Evolutionary conservation across 2,113 vertebrate species (phyloP), one percentile per base, ranked within the genome.

Genomic region (Probosciger aterrimus): DNA sequence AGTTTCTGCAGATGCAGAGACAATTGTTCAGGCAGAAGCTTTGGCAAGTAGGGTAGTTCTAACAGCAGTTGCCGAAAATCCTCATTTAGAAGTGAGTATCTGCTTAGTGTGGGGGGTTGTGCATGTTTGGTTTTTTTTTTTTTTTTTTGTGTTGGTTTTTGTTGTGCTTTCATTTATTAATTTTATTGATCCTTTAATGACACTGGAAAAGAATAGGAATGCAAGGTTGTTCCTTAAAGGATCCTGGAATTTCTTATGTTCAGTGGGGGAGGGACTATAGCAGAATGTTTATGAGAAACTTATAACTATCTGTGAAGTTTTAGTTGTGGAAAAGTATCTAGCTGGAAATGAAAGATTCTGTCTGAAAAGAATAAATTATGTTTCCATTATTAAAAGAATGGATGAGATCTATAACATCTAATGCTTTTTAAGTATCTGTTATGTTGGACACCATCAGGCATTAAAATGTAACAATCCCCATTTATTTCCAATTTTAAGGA

Each of bases 11-110:
- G 99, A 99, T 85, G 70, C 97, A 0, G 98, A 99, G 75, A 97
- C 98, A 18, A 79, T 98, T 5, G 82, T 98, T 47, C 98, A 98
- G 70, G 98, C 99, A 37, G 98, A 98, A 95, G 98, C 99, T 60
- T 98, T 99, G 95, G 98, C 99, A 47, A 98, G 97, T 86, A 98
- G 98, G 86, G 99, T 99, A 28, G 92, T 98, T 74, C 96, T 99
- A 27, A 98, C 99, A 41, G 99, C 98, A 52, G 95, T 99, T 1
- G 99, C 99, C 2, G 99, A 99, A 97, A 98, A 97, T 93, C 99
- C 99, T 33, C 30, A 95, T 41, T 83, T 99, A 31, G 98, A 99
- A 98, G 99, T 99, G 96, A 97, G 97, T 75, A 76, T 44, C 35
- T 94, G 60, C 14, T 75, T 82, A 37, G 27, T 63, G 41, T 67